These are phyloP conservation scores for Liopterus haemorrhoidalis DNA, from an alignment of 2,888 invertebrate genomes.

Conservation along the genomic window DNA sequence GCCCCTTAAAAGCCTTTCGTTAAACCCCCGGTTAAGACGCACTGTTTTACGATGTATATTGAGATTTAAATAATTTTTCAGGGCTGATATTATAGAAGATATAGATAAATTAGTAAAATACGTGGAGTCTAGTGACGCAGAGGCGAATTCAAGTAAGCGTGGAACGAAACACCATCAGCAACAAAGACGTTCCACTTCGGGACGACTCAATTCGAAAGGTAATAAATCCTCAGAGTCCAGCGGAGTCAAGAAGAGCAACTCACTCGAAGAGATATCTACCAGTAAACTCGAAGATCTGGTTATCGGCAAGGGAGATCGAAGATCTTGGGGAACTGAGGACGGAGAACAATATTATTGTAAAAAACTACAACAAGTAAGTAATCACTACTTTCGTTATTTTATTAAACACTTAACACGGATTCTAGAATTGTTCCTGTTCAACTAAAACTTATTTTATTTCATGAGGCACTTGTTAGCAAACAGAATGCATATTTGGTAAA, in stretches of 20 bases:
- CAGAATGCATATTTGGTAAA: too few species aligned
- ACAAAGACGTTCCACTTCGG: slow-evolving; percentile 39
- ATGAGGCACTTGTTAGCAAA: too few species aligned
- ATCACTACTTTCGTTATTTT: slow-evolving; percentile 39
- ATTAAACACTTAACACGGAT: too few species aligned
- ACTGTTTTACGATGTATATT: too few species aligned
- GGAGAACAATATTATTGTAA: slow-evolving; percentile 49
- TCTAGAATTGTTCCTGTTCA: too few species aligned
- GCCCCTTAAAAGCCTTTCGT: too few species aligned
- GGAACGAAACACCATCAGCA: slow-evolving; percentile 23
- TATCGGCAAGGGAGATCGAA: slow-evolving; percentile 34
- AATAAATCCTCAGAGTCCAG: too few species aligned
- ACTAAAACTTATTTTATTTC: too few species aligned
- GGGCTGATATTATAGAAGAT: slow-evolving; percentile 54
- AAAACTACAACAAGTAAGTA: slow-evolving; percentile 37
- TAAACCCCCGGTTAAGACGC: too few species aligned
- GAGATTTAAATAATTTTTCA: too few species aligned
- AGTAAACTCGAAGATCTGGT: slow-evolving; percentile 64
- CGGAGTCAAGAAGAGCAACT: slow-evolving; percentile 61
- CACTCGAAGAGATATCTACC: slow-evolving; percentile 74
- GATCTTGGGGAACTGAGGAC: slow-evolving; percentile 53
- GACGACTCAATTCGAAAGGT: slow-evolving; percentile 33
- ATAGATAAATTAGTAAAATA: slow-evolving; percentile 71
- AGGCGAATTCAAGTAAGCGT: slow-evolving; percentile 40
- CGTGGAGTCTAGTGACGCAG: slow-evolving; percentile 66